Base-by-base conservation (phyloP, 2,888 invertebrate species). In the Hypselothyrea guttata region DNA sequence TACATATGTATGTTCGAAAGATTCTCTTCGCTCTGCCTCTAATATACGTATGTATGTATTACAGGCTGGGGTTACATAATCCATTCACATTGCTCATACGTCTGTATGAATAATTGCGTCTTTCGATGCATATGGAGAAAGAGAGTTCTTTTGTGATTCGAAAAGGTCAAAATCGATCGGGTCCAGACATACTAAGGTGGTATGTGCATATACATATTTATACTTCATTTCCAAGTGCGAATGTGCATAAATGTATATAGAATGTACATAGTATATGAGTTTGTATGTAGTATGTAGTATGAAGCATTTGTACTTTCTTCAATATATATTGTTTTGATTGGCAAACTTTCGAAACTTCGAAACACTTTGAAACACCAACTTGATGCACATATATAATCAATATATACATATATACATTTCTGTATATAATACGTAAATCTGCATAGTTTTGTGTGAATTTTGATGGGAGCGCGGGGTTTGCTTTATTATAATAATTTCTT, bases 321-420 rank as follows among this genome's bases (percentile, higher is more conserved):
- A 44, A 51, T 46, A 47, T 46, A 47, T 9, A 16, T 40, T 22
- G 22, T 40, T 46, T 15, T 37, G 7, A 13, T 31, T 59, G 11
- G 33, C 38, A 11, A 53, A 60, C 47, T 53, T 58, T 31, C 12
- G 1, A 44, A 42, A 64, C 75, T 58, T 31, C 12, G 1, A 44
- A 42, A 64, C 75, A 73, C 73, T 75, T 71, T 59, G 8, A 44
- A 71, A 48, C 74, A 72, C 73, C 59, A 68, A 68, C 59, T 74
- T 59, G 44, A 33, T 52, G 41, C 42, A 47, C 59, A 15, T 38
- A 30, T 34, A 1, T 55, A 38, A 22, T 22, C 22, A 22, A 22
- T 22, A 22, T 22, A 22, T 33, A 12, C 11, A 33, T 11, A 12
- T 33, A 33, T 33, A 46, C 30, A 33, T 28, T 7, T 11, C 1